These are phyloP conservation scores for Channa striata DNA, from an alignment of 2,797 vertebrate species.

Conservation along the genomic window DNA sequence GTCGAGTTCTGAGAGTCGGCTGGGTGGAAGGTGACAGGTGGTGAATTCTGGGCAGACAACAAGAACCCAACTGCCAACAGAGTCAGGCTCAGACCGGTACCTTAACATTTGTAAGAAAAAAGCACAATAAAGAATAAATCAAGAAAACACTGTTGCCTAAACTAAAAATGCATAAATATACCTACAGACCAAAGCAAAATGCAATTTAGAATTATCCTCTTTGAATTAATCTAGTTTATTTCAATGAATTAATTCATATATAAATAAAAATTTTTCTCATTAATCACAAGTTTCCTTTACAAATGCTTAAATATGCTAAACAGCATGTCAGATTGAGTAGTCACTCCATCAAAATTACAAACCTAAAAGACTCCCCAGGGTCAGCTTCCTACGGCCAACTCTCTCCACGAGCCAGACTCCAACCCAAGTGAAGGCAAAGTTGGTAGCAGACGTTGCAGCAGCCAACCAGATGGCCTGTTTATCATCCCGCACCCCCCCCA, in stretches of 20 bases:
- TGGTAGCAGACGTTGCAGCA: constrained; percentile 92
- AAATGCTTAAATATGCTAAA: too few species aligned
- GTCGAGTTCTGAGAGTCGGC: constrained; percentile 86
- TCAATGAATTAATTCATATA: too few species aligned
- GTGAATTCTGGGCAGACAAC: constrained; percentile 91
- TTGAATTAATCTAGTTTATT: too few species aligned
- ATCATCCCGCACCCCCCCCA: constrained; percentile 94
- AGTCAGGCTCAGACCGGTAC: constrained; percentile 89
- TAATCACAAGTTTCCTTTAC: too few species aligned
- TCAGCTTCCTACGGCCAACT: constrained; percentile 94
- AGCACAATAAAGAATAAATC: too few species aligned
- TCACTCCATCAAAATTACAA: constrained; percentile 27
- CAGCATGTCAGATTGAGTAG: background rate
- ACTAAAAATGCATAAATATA: too few species aligned
- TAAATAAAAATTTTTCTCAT: too few species aligned
- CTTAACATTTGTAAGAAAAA: constrained; percentile 67
- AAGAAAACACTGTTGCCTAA: too few species aligned
- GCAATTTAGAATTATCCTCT: too few species aligned
- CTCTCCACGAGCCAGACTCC: constrained; percentile 97
- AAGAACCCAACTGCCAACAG: constrained; percentile 93
- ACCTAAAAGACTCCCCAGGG: constrained; percentile 93
- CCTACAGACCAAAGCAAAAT: too few species aligned
- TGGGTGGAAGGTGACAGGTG: constrained; percentile 87
- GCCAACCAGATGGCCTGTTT: constrained; percentile 95
- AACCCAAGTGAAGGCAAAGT: constrained; percentile 94